phyloP scores from a whole-genome alignment of 2,888 invertebrate genomes.

The Andrena minutula region DNA sequence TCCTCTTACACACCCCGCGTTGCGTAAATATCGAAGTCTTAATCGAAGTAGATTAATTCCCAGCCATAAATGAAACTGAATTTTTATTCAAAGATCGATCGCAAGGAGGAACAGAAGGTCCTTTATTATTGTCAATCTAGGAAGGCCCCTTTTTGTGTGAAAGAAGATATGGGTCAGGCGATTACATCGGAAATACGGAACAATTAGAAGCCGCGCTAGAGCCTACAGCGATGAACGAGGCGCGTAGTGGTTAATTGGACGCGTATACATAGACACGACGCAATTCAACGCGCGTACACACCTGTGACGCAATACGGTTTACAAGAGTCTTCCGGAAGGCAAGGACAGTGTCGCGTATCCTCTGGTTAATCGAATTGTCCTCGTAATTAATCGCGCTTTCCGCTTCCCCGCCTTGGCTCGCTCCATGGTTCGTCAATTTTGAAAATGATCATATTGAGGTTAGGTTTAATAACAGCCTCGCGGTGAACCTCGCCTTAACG shows the following conservation, averaged over 20 bases:
- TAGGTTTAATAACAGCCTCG: too few relatives aligned
- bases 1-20: too few relatives aligned
- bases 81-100: too few relatives aligned
- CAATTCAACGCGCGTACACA: conserved; percentile 27
- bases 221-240: conserved; percentile 24
- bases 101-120: too few relatives aligned
- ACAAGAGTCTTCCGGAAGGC: conserved; percentile 64
- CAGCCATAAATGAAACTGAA: too few relatives aligned
- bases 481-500: too few relatives aligned
- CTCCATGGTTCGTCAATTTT: conserved; percentile 10
- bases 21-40: too few relatives aligned
- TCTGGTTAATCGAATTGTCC: conserved; percentile 69
- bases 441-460: neutral
- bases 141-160: too few relatives aligned
- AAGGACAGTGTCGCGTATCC: conserved; percentile 57
- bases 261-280: conserved; percentile 15
- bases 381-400: conserved; percentile 69
- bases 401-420: conserved; percentile 22
- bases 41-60: too few relatives aligned
- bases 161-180: neutral
- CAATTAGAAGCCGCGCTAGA: conserved; percentile 24
- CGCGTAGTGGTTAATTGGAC: conserved; percentile 45
- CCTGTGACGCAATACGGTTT: conserved; percentile 51
- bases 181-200: conserved; percentile 34
- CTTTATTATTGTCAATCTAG: too few relatives aligned